Conservation (phyloP, 2,797 vertebrate genomes). For the Artibeus jamaicensis region DNA sequence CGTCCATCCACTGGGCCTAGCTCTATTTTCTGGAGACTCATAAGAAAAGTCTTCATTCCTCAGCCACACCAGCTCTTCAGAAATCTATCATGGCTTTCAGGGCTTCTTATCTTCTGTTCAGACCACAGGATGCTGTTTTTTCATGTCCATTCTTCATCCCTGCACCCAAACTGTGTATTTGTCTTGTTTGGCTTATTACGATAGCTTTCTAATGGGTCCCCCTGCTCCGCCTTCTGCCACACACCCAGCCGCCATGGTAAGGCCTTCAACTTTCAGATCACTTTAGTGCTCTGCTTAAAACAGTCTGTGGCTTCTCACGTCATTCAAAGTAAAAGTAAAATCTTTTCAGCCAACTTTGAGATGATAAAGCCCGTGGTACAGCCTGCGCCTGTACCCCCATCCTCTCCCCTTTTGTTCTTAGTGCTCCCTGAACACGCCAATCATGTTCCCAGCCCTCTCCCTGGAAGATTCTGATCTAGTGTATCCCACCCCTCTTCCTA, state of each 20-base stretch:
- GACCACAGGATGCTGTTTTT: neutral
- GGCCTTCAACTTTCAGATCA: neutral
- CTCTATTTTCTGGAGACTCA: neutral
- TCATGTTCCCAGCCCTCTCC: fast-evolving
- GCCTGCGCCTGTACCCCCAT: too few species aligned
- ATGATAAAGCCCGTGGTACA: neutral
- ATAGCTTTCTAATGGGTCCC: neutral
- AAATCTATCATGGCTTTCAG: neutral
- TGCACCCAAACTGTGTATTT: neutral
- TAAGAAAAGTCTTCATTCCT: neutral
- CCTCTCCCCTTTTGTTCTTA: neutral
- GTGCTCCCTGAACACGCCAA: neutral
- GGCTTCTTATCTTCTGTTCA: neutral
- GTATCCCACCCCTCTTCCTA: neutral
- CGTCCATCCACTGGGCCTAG: neutral
- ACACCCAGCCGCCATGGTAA: neutral
- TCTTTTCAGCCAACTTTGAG: neutral
- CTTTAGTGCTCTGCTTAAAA: neutral
- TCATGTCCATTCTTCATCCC: neutral
- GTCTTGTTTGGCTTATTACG: neutral
- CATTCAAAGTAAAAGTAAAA: neutral
- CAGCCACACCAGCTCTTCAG: neutral
- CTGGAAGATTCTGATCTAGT: neutral
- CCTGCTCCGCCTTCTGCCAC: neutral
- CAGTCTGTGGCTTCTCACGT: neutral